Base-by-base conservation (phyloP, 2,113 vertebrate species). In the Eublepharis macularius region DNA sequence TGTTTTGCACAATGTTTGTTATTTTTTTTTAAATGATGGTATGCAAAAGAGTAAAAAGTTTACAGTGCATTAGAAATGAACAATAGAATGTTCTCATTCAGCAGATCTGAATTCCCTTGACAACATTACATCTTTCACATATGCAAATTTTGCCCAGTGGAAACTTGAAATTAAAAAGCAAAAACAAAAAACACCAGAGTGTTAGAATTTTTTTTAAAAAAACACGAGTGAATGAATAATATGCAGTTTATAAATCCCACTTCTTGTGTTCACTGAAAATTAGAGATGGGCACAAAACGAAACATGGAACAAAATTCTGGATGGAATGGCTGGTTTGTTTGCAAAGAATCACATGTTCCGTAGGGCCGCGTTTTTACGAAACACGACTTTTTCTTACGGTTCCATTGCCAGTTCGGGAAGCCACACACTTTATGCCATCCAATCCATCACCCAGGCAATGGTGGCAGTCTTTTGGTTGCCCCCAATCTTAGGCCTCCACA, bases 11-110 rank as follows among this genome's bases (percentile, higher is more conserved):
- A 76, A 45, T 76, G 60, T 84, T 83, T 86, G 4, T 57, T 11
- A 34, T 36, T 10, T 51, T 65, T 89, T 87, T 81, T 86, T 47
- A 73, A 0, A 1, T 60, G 69, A 66, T 74, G 1, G 39, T 80
- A 10, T 80, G 88, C 86, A 82, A 39, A 86, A 45, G 70, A 54
- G 45, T 78, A 82, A 85, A 88, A 87, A 86, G 34, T 91, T 93
- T 89, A 78, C 79, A 77, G 34, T 76, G 60, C 13, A 73, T 66
- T 86, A 85, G 81, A 91, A 87, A 80, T 17, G 0, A 82, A 0
- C 66, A 89, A 76, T 26, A 76, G 11, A 36, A 65, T 87, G 19
- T 68, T 63, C 1, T 81, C 32, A 32, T 81, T 90, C 36, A 78
- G 81, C 84, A 9, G 9, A 32, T 85, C 4, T 75, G 49, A 88